Percentiles rank a stretch among this genome's conserved stretches.
phyloP scores from a whole-genome alignment of 2,797 vertebrate genomes.

The Melopsittacus undulatus region DNA sequence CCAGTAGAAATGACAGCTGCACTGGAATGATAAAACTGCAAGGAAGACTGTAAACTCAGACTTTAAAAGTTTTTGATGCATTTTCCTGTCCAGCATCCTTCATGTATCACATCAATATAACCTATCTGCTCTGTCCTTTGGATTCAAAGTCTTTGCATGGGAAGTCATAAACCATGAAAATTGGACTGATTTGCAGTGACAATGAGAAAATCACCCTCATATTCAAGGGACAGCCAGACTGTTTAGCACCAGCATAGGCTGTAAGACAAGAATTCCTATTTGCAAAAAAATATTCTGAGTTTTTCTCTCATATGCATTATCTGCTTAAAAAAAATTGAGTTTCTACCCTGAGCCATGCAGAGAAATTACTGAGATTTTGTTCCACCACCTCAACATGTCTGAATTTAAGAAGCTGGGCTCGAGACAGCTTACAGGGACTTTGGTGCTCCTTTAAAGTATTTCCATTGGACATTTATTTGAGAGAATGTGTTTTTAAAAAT shows the following conservation, averaged over 20 bases:
- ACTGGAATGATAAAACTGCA: neutral
- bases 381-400: neutral
- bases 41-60: neutral
- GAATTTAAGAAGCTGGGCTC: neutral
- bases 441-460: neutral
- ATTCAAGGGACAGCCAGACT: neutral
- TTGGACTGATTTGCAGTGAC: neutral
- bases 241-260: neutral
- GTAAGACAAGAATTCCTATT: neutral
- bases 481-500: neutral
- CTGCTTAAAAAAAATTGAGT: neutral
- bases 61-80: neutral
- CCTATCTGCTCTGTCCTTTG: neutral
- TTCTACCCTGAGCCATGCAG: neutral
- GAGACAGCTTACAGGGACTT: neutral
- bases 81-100: neutral
- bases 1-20: constrained; percentile 14
- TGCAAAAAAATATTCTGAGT: neutral
- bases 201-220: neutral
- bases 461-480: neutral
- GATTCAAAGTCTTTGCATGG: neutral
- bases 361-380: neutral
- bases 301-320: neutral
- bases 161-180: neutral
- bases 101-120: neutral